Conservation (phyloP, 2,797 vertebrate genomes). For the Mormyrops boulengeri region DNA sequence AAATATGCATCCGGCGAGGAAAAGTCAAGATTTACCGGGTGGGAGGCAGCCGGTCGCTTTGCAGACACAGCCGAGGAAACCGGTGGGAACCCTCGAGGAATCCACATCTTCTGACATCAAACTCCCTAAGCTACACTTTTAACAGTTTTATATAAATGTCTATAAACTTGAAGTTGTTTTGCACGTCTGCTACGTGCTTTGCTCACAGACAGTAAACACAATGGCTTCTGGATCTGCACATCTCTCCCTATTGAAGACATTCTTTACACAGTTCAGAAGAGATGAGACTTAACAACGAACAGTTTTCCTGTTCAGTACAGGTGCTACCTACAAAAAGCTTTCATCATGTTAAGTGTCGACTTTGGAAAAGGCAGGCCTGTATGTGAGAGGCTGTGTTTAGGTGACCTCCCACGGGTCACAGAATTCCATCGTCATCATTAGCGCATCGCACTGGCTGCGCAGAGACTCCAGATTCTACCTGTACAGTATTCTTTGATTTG, state of each 20-base stretch:
- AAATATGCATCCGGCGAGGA: slow-evolving; percentile 37
- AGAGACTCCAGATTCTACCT: neutral
- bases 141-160: neutral
- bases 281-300: neutral
- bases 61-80: slow-evolving; percentile 21
- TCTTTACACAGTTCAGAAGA: neutral
- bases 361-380: neutral
- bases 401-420: neutral
- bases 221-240: neutral
- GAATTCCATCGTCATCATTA: neutral
- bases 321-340: neutral
- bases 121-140: neutral
- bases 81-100: slow-evolving; percentile 23
- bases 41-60: neutral
- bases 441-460: neutral
- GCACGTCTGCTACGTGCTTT: neutral
- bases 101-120: slow-evolving; percentile 10
- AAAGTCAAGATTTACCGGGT: slow-evolving; percentile 11
- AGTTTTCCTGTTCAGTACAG: neutral
- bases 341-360: neutral
- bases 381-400: neutral
- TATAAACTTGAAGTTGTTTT: neutral
- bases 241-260: neutral
- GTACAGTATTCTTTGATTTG: neutral
- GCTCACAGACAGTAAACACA: neutral